Conservation (phyloP, 23 tunicate genomes). For the Diplosoma virens region DNA sequence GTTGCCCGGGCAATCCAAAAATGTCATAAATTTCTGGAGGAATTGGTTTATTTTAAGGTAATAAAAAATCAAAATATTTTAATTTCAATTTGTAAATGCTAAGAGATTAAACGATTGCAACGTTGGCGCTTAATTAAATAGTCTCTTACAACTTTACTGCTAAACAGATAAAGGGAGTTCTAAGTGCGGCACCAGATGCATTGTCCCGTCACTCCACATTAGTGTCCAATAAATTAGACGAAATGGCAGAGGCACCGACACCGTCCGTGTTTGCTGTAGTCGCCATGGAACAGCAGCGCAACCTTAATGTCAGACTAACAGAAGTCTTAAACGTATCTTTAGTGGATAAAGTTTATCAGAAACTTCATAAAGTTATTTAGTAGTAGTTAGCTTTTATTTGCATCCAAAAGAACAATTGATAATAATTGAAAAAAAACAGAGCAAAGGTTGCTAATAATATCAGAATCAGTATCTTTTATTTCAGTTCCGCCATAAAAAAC, state of each 20-base stretch:
- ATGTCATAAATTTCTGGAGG: conserved; percentile 11
- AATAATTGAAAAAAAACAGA: too few relatives aligned
- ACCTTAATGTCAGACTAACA: background rate
- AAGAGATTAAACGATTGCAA: background rate
- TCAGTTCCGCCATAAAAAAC: too few relatives aligned
- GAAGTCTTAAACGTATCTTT: conserved; percentile 2
- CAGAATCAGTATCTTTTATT: too few relatives aligned
- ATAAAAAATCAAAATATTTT: conserved; percentile 10
- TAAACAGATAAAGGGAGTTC: background rate
- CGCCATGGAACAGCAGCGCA: background rate
- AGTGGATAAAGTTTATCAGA: background rate
- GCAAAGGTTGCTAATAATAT: too few relatives aligned
- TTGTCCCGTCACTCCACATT: conserved; percentile 4
- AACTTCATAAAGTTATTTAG: background rate
- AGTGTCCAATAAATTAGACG: background rate
- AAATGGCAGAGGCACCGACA: background rate
- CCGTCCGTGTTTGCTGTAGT: background rate
- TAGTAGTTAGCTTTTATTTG: too few relatives aligned
- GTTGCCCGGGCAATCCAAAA: conserved; percentile 12
- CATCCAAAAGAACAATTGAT: too few relatives aligned
- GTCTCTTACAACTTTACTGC: conserved; percentile 6
- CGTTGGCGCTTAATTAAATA: background rate
- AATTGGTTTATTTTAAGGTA: background rate
- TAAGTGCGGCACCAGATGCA: background rate
- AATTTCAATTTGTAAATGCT: background rate